Evolutionary conservation across 2,797 vertebrate genomes (phyloP).

Genomic region (Periparus ater): DNA sequence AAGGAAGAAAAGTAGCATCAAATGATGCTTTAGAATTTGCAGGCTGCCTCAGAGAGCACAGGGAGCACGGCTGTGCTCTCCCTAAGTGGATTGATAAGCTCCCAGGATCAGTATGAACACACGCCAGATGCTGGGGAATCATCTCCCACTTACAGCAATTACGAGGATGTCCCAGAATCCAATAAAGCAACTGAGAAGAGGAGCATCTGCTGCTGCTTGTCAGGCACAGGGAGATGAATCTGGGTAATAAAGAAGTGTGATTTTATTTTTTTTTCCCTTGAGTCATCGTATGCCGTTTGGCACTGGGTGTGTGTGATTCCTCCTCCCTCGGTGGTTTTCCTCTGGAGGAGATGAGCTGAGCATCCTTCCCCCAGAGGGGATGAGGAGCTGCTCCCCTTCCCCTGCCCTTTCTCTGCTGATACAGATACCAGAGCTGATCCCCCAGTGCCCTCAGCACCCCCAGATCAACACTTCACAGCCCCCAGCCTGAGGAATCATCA

Average conservation of each 20-base stretch:
- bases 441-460: not conserved
- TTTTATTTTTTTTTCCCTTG: not conserved
- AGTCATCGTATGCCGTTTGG: not conserved
- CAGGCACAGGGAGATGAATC: not conserved
- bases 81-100: not conserved
- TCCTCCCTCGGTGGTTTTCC: not conserved
- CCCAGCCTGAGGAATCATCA: not conserved
- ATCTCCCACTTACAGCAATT: conserved; percentile 36
- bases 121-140: not conserved
- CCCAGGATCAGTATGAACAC: not conserved
- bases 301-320: not conserved
- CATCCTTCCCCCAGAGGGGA: not conserved
- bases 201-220: conserved; percentile 2
- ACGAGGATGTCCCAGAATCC: conserved; percentile 31
- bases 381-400: not conserved
- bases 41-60: not conserved
- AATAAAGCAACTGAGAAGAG: not conserved
- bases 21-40: not conserved
- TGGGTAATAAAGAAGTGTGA: not conserved
- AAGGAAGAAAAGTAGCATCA: not conserved
- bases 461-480: not conserved
- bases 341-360: not conserved
- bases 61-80: not conserved
- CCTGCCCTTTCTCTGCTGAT: not conserved
- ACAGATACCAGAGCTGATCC: not conserved